Base-by-base conservation (phyloP, 2,888 invertebrate genomes). In the Leucania comma region DNA sequence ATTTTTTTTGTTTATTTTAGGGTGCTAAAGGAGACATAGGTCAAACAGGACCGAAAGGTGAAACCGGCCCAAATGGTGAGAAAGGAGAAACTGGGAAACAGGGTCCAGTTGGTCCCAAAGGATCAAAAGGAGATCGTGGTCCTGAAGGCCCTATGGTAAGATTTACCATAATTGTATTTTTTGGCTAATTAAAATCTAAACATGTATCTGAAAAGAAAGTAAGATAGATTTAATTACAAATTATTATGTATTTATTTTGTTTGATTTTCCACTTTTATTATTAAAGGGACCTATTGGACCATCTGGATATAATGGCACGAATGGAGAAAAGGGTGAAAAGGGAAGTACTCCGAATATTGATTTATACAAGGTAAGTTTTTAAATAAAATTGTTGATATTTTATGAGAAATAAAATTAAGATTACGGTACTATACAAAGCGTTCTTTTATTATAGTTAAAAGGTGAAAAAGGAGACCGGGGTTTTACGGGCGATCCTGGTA, bases 381-480 rank as follows among this genome's bases (percentile, higher is more conserved):
- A 12, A 10, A 10, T 2, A 1, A 26, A 48, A 26, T 26, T n/a
- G 5, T 12, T 24, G 2, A 60, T 46, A 12, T 24, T 48, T n/a
- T 14, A 53, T 20, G 8, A 8, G n/a, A 4, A 56, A 53, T 12
- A 20, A 53, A 20, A 9, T 9, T 53, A 17, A 24, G 6, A 51
- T 0, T 24, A 12, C 17, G 14, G 17, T 5, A 56, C 32, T 8
- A 56, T 22, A 17, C 6, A 38, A 9, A 54, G 0, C 22, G 26
- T 20, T 6, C 5, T 63, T 22, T n/a, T 32, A 22, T 74, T 29
- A 38, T 72, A 95, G 95, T 51, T 90, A 1, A 94, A 91, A 86
- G 94, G 94, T 14, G 91, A 90, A 10, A 95, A 93, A 78, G 94
- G 94, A 32, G 86, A 89, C 3, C 75, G 67, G 3, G 94, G 94